Conservation (phyloP, 2,797 vertebrate genomes). For the Pristis pectinata region DNA sequence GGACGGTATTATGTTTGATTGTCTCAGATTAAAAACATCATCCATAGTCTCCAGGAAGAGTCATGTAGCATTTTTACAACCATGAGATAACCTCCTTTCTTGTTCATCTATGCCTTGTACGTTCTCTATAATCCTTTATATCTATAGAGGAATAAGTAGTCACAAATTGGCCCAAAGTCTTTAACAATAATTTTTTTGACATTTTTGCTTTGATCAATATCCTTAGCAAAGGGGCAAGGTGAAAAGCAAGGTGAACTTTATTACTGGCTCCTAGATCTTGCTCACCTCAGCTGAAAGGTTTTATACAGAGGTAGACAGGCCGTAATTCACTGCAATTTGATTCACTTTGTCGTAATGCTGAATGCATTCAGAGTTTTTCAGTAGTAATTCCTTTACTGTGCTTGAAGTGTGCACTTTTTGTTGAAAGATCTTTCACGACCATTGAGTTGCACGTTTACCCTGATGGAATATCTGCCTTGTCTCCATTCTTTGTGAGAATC, state of each 20-base stretch:
- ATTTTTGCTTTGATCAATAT: neutral
- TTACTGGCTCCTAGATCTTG: neutral
- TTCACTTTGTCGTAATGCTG: neutral
- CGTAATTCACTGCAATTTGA: neutral
- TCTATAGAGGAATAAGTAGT: neutral
- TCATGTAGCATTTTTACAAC: neutral
- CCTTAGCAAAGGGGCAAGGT: neutral
- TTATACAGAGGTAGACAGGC: neutral
- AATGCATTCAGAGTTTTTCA: neutral
- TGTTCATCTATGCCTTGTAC: neutral
- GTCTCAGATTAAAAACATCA: neutral
- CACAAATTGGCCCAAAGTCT: neutral
- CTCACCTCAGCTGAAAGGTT: neutral
- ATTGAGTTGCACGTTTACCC: neutral
- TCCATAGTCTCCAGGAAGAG: neutral
- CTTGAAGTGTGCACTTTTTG: neutral
- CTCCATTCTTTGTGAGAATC: neutral
- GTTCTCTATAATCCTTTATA: neutral
- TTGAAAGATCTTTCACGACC: neutral
- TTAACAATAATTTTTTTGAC: neutral
- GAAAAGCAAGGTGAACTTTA: neutral
- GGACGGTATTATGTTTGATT: neutral
- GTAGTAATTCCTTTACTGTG: neutral
- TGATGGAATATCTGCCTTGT: neutral
- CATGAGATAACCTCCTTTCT: neutral